Conservation (phyloP, 2,888 invertebrate species). For the Dysmachus trigonus region DNA sequence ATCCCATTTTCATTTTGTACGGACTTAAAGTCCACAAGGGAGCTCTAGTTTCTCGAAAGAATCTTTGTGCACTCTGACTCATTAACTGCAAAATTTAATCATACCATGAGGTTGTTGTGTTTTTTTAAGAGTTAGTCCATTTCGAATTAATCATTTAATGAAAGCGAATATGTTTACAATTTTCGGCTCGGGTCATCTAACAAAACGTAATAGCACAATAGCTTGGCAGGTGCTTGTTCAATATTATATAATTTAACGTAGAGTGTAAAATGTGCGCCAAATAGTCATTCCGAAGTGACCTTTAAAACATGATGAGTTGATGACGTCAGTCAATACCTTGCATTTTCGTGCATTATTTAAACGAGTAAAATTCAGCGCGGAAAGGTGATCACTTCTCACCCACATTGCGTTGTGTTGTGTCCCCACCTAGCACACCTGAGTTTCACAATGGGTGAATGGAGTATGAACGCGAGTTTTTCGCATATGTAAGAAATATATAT, state of each 20-base stretch:
- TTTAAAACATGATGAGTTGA: neutral
- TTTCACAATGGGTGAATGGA: neutral
- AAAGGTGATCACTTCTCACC: neutral
- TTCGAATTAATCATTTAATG: neutral
- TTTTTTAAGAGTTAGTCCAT: neutral
- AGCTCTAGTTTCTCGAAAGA: neutral
- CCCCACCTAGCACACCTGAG: constrained; percentile 1
- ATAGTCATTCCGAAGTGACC: neutral
- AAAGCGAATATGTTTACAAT: neutral
- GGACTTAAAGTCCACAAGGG: neutral
- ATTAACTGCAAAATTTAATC: neutral
- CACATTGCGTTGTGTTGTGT: neutral
- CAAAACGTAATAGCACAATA: neutral
- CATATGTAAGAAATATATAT: neutral
- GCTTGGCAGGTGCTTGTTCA: neutral
- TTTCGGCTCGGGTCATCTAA: neutral
- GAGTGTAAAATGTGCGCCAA: neutral
- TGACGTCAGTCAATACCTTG: neutral
- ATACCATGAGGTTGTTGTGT: neutral
- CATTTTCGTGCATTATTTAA: neutral
- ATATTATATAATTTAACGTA: neutral
- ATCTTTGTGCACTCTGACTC: neutral
- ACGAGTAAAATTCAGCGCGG: neutral
- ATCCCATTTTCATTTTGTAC: neutral
- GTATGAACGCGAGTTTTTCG: neutral